Percentiles rank a stretch among this genome's conserved stretches.
These are phyloP conservation scores for Neoscelio sp. DNA, from an alignment of 2,888 invertebrate genomes.

Conservation along the genomic window DNA sequence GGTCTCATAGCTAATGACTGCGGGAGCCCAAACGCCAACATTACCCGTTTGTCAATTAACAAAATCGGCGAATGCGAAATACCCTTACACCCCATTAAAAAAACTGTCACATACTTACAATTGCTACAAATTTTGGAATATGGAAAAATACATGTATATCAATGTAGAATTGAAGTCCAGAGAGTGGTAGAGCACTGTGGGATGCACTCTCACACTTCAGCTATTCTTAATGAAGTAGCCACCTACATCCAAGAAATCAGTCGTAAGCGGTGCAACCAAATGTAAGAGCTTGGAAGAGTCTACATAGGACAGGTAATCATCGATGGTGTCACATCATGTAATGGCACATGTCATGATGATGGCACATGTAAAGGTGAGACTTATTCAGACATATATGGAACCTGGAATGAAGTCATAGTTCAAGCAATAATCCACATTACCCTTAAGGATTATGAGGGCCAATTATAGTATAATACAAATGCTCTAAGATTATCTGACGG, in stretches of 20 bases:
- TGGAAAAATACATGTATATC: not conserved
- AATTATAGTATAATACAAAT: no score
- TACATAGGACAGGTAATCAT: no score
- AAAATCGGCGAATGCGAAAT: not conserved
- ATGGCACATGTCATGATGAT: no score
- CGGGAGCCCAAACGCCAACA: not conserved
- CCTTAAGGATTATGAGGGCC: not conserved
- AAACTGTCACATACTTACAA: not conserved
- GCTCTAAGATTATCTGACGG: no score
- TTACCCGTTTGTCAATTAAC: not conserved
- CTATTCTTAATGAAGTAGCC: conserved; percentile 23
- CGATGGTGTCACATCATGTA: no score
- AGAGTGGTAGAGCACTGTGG: conserved; percentile 31
- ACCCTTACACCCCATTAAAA: not conserved
- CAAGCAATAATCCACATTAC: conserved; percentile 24
- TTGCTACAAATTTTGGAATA: not conserved
- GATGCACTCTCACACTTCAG: conserved; percentile 48
- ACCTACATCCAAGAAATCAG: conserved; percentile 40
- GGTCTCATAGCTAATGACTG: no score
- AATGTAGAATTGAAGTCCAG: not conserved
- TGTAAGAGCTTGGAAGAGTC: no score
- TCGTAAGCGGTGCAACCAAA: no score
- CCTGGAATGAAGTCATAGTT: conserved; percentile 43
- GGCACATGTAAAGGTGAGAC: not conserved
- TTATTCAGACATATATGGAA: not conserved